Conservation (phyloP, 2,888 invertebrate genomes). For the Drosophila falleni region DNA sequence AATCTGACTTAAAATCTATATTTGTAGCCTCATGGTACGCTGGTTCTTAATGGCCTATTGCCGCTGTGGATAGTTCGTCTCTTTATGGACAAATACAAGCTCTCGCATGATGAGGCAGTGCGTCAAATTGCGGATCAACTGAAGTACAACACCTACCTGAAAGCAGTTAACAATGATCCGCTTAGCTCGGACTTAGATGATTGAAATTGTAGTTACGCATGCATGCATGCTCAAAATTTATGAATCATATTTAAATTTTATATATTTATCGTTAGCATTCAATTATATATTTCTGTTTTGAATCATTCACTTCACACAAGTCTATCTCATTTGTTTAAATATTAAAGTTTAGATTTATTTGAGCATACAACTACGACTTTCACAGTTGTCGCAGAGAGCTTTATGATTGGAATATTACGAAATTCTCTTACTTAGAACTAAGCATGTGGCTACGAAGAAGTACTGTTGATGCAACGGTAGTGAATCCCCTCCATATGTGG, state of each 20-base stretch:
- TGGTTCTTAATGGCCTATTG: conserved; percentile 80
- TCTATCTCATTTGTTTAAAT: conserved; percentile 27
- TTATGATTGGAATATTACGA: conserved; percentile 24
- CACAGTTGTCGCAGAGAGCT: conserved; percentile 45
- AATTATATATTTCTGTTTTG: conserved; percentile 24
- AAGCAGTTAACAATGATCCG: conserved; percentile 55
- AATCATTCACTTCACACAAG: conserved; percentile 26
- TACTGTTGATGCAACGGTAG: conserved; percentile 67
- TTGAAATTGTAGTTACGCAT: conserved; percentile 6
- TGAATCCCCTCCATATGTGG: conserved; percentile 34
- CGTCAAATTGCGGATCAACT: conserved; percentile 75
- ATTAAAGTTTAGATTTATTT: conserved; percentile 26
- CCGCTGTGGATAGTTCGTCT: conserved; percentile 82
- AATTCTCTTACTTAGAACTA: conserved; percentile 69
- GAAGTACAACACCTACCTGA: conserved; percentile 65
- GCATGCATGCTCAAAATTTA: not conserved
- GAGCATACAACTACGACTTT: conserved; percentile 25
- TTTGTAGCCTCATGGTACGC: conserved; percentile 64
- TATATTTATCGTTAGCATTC: conserved; percentile 17
- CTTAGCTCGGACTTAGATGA: conserved; percentile 43
- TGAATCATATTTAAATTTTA: not conserved
- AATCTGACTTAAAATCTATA: not conserved
- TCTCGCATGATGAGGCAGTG: conserved; percentile 70
- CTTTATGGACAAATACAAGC: conserved; percentile 78
- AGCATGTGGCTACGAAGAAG: conserved; percentile 37